Evolutionary conservation across 2,797 vertebrate genomes (phyloP).

Genomic region (Gymnoscopelus braueri): DNA sequence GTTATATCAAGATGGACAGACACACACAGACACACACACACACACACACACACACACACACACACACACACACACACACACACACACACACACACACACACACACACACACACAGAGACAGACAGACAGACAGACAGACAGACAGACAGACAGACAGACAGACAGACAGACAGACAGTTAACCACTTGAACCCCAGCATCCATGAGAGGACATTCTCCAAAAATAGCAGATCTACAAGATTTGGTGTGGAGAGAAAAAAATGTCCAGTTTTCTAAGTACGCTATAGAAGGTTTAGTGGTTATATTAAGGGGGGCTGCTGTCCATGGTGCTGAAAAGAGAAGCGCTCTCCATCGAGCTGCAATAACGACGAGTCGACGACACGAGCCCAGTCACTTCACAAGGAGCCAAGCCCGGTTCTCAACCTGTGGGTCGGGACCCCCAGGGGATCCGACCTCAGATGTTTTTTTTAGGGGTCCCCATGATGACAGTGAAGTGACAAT

Average conservation of each 20-base stretch:
- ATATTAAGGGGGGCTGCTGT: conserved; percentile 41
- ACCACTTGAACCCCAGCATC: too few species aligned
- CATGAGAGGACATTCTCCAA: not conserved
- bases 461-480: not conserved
- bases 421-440: conserved; percentile 24
- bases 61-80: not conserved
- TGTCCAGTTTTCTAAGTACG: too few species aligned
- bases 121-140: not conserved
- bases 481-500: too few species aligned
- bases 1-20: too few species aligned
- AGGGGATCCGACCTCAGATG: conserved; percentile 29
- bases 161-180: too few species aligned
- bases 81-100: too few species aligned
- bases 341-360: conserved; percentile 24
- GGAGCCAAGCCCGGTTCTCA: conserved; percentile 4
- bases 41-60: not conserved
- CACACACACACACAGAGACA: not conserved
- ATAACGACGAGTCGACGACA: not conserved
- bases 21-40: not conserved
- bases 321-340: conserved; percentile 45
- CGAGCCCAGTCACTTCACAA: conserved; percentile 42
- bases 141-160: not conserved
- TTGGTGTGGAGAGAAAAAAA: not conserved
- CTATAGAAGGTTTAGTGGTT: not conserved
- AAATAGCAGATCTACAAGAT: too few species aligned